Percentiles rank a stretch among this genome's conserved stretches.
Conservation (phyloP, 2,113 vertebrate species). For the Scomber colias region DNA sequence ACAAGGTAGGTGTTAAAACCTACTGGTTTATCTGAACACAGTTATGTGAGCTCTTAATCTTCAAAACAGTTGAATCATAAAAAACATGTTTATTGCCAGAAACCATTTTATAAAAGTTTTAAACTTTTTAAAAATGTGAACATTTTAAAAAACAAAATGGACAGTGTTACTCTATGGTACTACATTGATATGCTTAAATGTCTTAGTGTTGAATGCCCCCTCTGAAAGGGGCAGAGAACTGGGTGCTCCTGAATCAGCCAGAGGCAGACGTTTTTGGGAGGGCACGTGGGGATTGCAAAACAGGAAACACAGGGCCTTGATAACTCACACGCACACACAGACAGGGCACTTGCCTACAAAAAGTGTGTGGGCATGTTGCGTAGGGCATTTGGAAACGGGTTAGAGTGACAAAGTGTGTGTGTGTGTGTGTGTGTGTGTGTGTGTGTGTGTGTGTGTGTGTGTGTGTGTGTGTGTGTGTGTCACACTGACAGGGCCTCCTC, state of each 20-base stretch:
- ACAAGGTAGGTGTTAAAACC: too few species aligned
- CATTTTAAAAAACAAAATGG: not conserved
- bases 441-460: too few species aligned
- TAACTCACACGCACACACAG: conserved; percentile 52
- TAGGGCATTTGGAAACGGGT: conserved; percentile 41
- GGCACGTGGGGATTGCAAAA: conserved; percentile 75
- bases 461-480: conserved; percentile 7
- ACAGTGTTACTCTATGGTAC: not conserved
- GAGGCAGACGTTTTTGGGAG: conserved; percentile 67
- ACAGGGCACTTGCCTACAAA: conserved; percentile 12
- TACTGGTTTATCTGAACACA: too few species aligned
- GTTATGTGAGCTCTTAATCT: too few species aligned
- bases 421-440: conserved; percentile 3
- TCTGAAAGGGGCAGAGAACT: conserved; percentile 41
- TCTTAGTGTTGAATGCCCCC: conserved; percentile 5
- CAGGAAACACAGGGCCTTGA: conserved; percentile 81
- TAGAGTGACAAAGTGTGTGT: conserved; percentile 29
- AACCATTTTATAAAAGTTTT: not conserved
- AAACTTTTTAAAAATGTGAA: not conserved
- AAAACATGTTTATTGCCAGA: too few species aligned
- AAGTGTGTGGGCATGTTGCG: conserved; percentile 44
- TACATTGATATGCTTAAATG: not conserved
- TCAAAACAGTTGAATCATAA: too few species aligned
- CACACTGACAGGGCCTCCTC: conserved; percentile 33
- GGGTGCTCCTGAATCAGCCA: conserved; percentile 64